Base-by-base conservation (phyloP, 2,797 vertebrate species). In the Hippopotamyrus pictus region DNA sequence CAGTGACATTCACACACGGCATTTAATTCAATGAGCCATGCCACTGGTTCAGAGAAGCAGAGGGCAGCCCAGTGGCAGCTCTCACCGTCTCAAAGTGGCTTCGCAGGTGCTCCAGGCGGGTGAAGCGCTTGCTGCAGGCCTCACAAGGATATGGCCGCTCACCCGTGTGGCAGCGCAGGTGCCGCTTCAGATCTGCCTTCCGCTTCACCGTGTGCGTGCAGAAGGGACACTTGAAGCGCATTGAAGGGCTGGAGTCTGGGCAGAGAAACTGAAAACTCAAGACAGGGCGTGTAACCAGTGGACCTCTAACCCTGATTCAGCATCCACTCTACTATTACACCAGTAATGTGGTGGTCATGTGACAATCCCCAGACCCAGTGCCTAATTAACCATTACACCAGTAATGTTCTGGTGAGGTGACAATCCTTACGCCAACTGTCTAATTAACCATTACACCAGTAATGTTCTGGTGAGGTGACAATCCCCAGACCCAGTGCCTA, bases 181-280 rank as follows among this genome's bases (percentile, higher is more conserved):
- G 98, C 2, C 98, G 97, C 94, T 99, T 99, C 19, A 99, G 95
- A 94, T 99, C 98, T 0, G 98, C 98, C 93, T 99, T 99, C 90
- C 98, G 96, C 92, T 99, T 99, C 90, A 99, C 98, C 59, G 98
- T 98, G 3, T 99, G 98, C 0, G 98, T 98, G 92, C 98, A 99
- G 92, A 98, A 99, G 0, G 98, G 98, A 87, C 98, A 99, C 95
- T 99, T 99, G 95, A 99, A 99, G 88, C 97, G 96, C 97, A 99
- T 97, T 76, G 97, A 95, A 69, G 98, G 95, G 91, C 97, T 96
- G 53, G 96, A 95, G 91, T 98, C 98, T 99, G 95, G 88, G 86
- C 48, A 41, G n/a, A 53, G 82, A 46, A 3, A 46, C 44, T 85
- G 44, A 48, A 51, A 41, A 46, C 76, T 85, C 83, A 48, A 53